phyloP scores from a whole-genome alignment of 2,113 vertebrate species.

The Sylvietta virens region DNA sequence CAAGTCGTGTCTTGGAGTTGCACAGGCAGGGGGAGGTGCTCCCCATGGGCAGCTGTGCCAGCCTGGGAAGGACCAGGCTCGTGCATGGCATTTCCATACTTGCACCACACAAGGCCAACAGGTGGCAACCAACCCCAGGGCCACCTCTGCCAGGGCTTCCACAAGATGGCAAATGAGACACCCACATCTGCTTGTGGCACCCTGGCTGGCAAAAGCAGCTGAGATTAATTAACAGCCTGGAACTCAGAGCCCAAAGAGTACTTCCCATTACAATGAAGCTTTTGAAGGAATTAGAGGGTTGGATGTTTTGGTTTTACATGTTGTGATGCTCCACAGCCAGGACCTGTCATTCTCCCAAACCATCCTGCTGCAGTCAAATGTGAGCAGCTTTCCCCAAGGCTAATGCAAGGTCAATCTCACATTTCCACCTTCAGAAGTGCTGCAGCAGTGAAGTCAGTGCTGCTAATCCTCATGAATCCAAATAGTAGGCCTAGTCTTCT shows the following conservation, averaged over 20 bases:
- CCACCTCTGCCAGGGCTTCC: neutral
- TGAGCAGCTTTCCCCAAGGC: neutral
- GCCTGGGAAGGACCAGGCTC: neutral
- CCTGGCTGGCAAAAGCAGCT: neutral
- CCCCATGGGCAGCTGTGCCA: neutral
- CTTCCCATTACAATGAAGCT: neutral
- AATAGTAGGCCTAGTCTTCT: neutral
- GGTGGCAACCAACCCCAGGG: neutral
- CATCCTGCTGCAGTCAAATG: neutral
- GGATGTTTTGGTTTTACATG: accelerated
- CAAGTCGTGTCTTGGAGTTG: neutral
- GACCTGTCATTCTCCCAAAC: neutral
- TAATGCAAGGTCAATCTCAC: neutral
- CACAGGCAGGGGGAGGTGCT: neutral
- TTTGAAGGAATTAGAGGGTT: neutral
- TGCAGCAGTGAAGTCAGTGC: neutral
- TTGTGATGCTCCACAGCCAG: neutral
- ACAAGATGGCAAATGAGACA: neutral
- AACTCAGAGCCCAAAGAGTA: neutral
- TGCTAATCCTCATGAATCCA: neutral
- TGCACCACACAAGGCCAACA: neutral
- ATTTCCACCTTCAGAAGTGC: neutral
- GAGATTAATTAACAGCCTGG: neutral
- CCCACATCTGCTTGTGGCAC: neutral
- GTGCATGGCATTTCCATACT: neutral